Base-by-base conservation (phyloP, 2,113 vertebrate species). In the Indicator maculatus region DNA sequence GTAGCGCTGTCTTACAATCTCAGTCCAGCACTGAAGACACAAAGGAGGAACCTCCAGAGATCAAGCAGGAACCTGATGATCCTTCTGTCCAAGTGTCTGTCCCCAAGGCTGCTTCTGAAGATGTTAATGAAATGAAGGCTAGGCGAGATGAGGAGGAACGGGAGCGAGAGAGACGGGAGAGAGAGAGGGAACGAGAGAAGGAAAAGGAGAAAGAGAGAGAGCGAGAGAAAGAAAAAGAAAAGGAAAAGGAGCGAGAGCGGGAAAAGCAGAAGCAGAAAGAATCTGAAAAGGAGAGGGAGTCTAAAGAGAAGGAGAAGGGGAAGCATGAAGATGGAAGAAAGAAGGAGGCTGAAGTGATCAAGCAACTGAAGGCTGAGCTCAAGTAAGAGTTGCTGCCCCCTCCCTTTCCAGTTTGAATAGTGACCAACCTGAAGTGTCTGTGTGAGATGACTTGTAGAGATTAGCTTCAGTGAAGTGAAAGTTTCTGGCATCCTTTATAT, bases 331-430 rank as follows among this genome's bases (percentile, higher is more conserved):
- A 98, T 84, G 98, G 98, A 38, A 98, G 98, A 91, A 99, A 99
- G 82, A 98, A 98, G 84, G 97, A 98, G 41, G 97, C 98, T 39
- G 98, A 99, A 92, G 97, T 98, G 67, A 98, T 99, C 93, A 99
- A 99, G 94, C 99, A 99, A 27, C 90, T 99, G 94, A 99, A 99
- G 90, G 97, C 98, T 52, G 99, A 99, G 77, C 98, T 99, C n/a
- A 99, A 99, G 99, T 99, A 98, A 97, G 98, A 88, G 23, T 23
- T 50, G 12, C 28, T 58, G 13, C 66, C 21, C 21, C 17, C 4
- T 84, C 10, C 6, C 2, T 73, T 77, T 88, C 8, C 28, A 61
- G 14, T 5, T 17, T 33, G 23, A 73, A 6, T 72, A 33, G 53
- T 30, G n/a, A 12, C 30, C 23, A 19, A 2, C 44, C 19, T 28